Base-by-base conservation (phyloP, 2,888 invertebrate species). In the Nymphalis polychloros region DNA sequence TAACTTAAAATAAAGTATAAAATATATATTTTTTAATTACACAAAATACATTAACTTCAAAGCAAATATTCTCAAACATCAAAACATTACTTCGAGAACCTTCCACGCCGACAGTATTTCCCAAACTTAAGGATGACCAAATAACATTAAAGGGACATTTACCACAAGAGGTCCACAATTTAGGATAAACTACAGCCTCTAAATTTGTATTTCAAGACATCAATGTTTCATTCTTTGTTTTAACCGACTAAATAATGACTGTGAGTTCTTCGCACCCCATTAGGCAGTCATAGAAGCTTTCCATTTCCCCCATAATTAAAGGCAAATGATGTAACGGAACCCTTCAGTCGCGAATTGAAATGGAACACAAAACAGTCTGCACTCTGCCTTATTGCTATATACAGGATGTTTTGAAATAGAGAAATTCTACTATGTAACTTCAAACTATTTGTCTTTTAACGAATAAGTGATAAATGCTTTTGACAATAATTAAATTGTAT, bases 331-430 rank as follows among this genome's bases (percentile, higher is more conserved):
- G 78, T 86, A 84, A 88, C 76, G 76, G 72, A 71, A 73, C 77
- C 76, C 81, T 79, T 79, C 81, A 81, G 79, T 78, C 77, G 67
- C 74, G 79, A 83, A 85, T 87, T 84, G 84, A 78, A 82, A 86
- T 84, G 82, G 78, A 80, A 82, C 79, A 88, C 87, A 89, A 89
- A 86, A 86, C 84, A 70, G 85, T 85, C 86, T 86, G 90, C 90
- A 91, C 90, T 91, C 84, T 83, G 84, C 89, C 87, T 87, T 90
- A 90, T 91, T 90, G 89, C 83, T 76, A 68, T 76, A 63, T 81
- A 89, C 84, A 84, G 84, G 77, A 49, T 79, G 47, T 8, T 69
- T 27, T 49, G 35, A 62, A 59, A 55, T 17, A 7, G 16, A 53
- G 27, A 55, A 31, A 55, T 13, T 27, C 6, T 16, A 55, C 31